A percentile compares a stretch with the other conserved stretches of the same genome.
phyloP scores from a whole-genome alignment of 2,797 vertebrate species.

The Sebastolobus altivelis region DNA sequence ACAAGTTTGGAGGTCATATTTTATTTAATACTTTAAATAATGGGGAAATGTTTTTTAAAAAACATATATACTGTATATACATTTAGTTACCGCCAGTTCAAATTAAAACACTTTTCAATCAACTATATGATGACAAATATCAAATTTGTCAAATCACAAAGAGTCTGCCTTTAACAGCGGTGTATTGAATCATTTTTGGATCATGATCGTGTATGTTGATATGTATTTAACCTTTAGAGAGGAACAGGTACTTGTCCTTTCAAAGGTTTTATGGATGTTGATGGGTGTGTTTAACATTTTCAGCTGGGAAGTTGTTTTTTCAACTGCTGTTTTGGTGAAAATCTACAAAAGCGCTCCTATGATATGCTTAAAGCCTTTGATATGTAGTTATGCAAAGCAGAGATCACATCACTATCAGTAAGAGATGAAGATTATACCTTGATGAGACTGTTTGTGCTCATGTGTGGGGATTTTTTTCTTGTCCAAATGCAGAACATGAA shows the following conservation, averaged over 20 bases:
- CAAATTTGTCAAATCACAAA: not conserved
- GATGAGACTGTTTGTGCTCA: not conserved
- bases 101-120: not conserved
- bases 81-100: not conserved
- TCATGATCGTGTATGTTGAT: not conserved
- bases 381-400: not conserved
- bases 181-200: not conserved
- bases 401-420: not conserved
- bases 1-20: not conserved
- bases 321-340: not conserved
- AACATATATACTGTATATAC: too few species aligned
- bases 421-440: not conserved
- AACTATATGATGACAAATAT: not conserved
- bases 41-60: not conserved
- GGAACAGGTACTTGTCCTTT: not conserved
- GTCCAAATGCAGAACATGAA: slow-evolving; percentile 49
- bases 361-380: slow-evolving; percentile 14
- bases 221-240: not conserved
- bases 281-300: not conserved
- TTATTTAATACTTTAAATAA: not conserved
- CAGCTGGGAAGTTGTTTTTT: not conserved
- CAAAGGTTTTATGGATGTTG: not conserved
- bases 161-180: not conserved
- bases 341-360: not conserved
- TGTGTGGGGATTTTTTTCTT: slow-evolving; percentile 8